Conservation (phyloP, 2,113 vertebrate species). For the Cheirogaleus medius region DNA sequence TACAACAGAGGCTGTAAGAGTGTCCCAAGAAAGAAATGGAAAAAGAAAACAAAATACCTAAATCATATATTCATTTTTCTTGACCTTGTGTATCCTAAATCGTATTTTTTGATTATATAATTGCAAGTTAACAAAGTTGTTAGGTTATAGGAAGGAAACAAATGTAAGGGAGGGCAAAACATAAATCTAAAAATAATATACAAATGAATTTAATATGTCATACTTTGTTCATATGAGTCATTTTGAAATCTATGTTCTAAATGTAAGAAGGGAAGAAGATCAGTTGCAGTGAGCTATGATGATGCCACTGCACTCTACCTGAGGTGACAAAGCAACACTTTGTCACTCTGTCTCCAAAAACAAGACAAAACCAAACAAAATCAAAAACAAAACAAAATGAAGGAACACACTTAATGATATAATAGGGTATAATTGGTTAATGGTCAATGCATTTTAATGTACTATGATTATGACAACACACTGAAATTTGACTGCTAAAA, state of each 20-base stretch:
- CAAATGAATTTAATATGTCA: background rate
- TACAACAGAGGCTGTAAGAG: background rate
- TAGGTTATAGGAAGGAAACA: background rate
- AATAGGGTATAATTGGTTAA: background rate
- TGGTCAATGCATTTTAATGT: background rate
- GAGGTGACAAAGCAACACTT: no score
- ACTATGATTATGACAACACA: background rate
- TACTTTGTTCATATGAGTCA: background rate
- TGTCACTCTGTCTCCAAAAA: no score
- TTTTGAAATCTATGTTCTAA: background rate
- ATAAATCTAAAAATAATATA: background rate
- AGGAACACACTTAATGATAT: background rate
- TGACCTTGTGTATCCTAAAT: background rate
- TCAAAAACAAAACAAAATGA: background rate
- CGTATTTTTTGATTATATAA: background rate
- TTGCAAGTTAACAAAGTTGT: background rate
- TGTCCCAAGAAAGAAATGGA: background rate
- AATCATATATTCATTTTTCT: background rate
- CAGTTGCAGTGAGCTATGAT: no score
- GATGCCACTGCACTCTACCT: no score
- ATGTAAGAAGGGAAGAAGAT: background rate
- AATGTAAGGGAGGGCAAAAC: background rate
- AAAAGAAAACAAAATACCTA: background rate
- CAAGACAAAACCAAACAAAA: no score
- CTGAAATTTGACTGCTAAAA: background rate